Evolutionary conservation across 2,113 vertebrate species (phyloP).

Genomic region (Oryctolagus cuniculus): mOryCun1.1 NC_091440.1:119701001-119701500

Average conservation of each 20-base stretch:
- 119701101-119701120: constrained; percentile 42
- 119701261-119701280: constrained; percentile 17
- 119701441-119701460: not conserved
- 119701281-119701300: not conserved
- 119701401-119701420: too few relatives aligned
- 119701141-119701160: constrained; percentile 7
- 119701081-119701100: constrained; percentile 40
- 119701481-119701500: too few relatives aligned
- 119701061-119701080: not conserved
- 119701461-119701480: too few relatives aligned
- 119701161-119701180: not conserved
- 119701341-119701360: not conserved
- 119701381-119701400: not conserved
- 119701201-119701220: not conserved
- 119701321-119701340: not conserved
- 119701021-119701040: not conserved
- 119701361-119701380: not conserved
- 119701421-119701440: too few relatives aligned
- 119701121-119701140: constrained; percentile 4
- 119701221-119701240: constrained; percentile 38
- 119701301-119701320: not conserved
- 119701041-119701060: constrained; percentile 14
- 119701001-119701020: not conserved
- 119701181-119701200: constrained; percentile 22
- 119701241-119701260: constrained; percentile 19